Evolutionary conservation across 1,140 invertebrate genomes (phyloP).

Genomic region (Euglossa dilemma): DNA sequence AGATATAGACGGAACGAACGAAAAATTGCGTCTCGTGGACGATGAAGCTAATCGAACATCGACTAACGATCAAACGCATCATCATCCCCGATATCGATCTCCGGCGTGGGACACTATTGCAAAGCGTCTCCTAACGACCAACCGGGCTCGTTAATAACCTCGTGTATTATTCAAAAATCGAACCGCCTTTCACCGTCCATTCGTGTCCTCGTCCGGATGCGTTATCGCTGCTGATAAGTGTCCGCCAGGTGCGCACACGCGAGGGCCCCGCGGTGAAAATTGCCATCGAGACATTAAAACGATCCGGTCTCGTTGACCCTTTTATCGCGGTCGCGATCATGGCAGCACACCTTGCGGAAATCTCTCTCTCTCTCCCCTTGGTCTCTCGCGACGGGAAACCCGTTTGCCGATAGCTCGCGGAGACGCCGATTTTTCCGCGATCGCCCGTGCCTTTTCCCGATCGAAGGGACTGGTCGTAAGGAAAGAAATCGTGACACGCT

Average conservation of each 20-base stretch:
- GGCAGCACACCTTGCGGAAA: slow-evolving; percentile 27
- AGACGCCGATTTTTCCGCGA: background rate
- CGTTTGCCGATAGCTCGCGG: background rate
- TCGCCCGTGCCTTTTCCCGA: background rate
- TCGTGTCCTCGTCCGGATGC: slow-evolving; percentile 21
- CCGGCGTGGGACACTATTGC: background rate
- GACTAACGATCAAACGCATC: slow-evolving; percentile 4
- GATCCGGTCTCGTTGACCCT: slow-evolving; percentile 48
- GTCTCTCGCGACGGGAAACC: slow-evolving; percentile 16
- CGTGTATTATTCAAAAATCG: slow-evolving; percentile 34
- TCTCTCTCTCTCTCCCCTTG: slow-evolving; percentile 15
- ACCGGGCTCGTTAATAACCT: background rate
- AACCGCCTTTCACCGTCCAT: background rate
- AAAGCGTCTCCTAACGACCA: background rate
- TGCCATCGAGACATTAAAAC: slow-evolving; percentile 58
- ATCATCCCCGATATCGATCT: background rate
- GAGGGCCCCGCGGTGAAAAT: slow-evolving; percentile 19
- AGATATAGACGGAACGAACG: too few relatives aligned
- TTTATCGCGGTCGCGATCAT: slow-evolving; percentile 39
- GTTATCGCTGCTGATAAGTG: slow-evolving; percentile 39
- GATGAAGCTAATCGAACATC: background rate
- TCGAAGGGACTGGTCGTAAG: background rate
- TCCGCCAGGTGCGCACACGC: slow-evolving; percentile 6
- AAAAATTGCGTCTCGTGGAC: background rate
- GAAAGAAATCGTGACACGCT: background rate